Evolutionary conservation across 2,797 vertebrate species (phyloP).

Genomic region (Tamandua tetradactyla): DNA sequence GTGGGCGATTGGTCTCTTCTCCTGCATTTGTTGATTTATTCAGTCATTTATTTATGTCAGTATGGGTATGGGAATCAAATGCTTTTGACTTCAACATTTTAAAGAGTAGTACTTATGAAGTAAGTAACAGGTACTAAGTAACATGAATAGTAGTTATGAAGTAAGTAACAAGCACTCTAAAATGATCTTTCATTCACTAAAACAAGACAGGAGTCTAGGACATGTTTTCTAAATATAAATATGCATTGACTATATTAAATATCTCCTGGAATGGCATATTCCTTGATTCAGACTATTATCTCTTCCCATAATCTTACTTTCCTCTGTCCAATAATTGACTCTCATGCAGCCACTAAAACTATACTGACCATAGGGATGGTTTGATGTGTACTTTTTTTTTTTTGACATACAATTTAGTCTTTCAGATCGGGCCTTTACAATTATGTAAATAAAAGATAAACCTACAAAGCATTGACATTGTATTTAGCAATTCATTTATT

Average conservation of each 20-base stretch:
- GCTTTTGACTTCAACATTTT: neutral
- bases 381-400: neutral
- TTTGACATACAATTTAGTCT: neutral
- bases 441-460: neutral
- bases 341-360: neutral
- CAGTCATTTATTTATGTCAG: neutral
- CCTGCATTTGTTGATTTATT: neutral
- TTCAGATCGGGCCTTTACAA: neutral
- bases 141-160: neutral
- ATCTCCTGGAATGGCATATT: neutral
- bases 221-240: neutral
- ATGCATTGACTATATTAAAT: neutral
- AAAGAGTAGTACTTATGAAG: neutral
- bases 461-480: neutral
- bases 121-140: fast-evolving
- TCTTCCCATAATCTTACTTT: neutral
- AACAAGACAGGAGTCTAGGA: neutral
- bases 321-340: neutral
- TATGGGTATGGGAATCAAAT: neutral
- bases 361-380: neutral
- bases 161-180: fast-evolving
- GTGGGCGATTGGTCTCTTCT: neutral
- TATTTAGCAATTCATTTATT: too few relatives aligned
- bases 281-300: neutral
- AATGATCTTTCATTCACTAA: neutral